Conservation (phyloP, 2,888 invertebrate species). For the Amphipyra tragopoginis region DNA sequence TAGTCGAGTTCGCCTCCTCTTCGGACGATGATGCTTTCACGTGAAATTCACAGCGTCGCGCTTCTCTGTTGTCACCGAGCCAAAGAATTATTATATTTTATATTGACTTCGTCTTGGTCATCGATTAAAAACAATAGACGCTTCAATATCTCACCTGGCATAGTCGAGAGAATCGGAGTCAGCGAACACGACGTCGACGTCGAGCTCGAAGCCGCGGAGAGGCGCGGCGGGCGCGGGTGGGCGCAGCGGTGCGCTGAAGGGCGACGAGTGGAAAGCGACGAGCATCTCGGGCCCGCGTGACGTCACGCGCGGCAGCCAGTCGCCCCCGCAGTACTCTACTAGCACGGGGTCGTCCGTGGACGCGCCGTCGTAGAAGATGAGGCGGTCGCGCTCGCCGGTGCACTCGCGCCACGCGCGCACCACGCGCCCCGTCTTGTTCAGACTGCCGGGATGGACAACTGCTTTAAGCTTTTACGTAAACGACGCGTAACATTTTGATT, state of each 20-base stretch:
- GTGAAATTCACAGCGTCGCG: constrained; percentile 92
- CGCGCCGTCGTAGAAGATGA: constrained; percentile 96
- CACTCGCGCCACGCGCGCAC: constrained; percentile 96
- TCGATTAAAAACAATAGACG: background rate
- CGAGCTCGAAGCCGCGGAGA: constrained; percentile 94
- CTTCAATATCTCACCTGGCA: constrained; percentile 84
- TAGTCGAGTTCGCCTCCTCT: constrained; percentile 82
- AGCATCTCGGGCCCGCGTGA: constrained; percentile 94
- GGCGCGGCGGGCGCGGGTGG: constrained; percentile 90
- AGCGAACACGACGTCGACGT: constrained; percentile 96
- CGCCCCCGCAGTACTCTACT: constrained; percentile 96
- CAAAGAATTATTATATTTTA: background rate
- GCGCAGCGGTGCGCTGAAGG: constrained; percentile 94
- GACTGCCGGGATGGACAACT: constrained; percentile 71
- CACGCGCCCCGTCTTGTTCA: constrained; percentile 93
- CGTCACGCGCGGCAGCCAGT: constrained; percentile 94
- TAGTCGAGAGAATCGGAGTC: constrained; percentile 96
- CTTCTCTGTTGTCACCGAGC: constrained; percentile 74
- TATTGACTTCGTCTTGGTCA: too few relatives aligned
- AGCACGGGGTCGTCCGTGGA: constrained; percentile 95
- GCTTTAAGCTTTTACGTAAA: background rate
- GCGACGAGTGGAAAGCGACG: constrained; percentile 96
- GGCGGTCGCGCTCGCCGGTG: constrained; percentile 94
- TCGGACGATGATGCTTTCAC: constrained; percentile 93
- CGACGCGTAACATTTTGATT: too few relatives aligned